Base-by-base conservation (phyloP, 1,140 invertebrate species). In the Hestina assimilis region DNA sequence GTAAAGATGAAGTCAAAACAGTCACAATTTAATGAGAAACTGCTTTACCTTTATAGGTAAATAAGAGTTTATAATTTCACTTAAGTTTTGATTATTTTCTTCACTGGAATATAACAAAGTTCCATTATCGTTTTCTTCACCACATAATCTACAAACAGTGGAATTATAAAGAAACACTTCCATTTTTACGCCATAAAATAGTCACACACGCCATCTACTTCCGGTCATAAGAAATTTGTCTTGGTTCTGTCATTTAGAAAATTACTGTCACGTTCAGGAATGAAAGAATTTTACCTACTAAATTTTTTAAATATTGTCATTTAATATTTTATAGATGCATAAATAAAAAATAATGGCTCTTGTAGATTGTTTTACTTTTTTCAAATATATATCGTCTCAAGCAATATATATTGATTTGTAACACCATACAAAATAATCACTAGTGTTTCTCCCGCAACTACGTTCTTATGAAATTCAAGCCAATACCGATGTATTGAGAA, bases 61-160 rank as follows among this genome's bases (percentile, higher is more conserved):
- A 89, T 93, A 94, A 51, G 89, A 90, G 83, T 94, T 94, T 28
- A 94, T 89, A 67, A 93, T 83, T 38, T 89, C 81, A 79, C 90
- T 89, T 79, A 94, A 89, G 87, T 91, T 91, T 45, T 87, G 78
- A 72, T 90, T 91, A 75, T 91, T 90, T 66, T 90, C 86, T 46
- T 91, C 89, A 60, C 71, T 66, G 4, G 78, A 75, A 83, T 91
- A 94, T 69, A 94, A 83, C 66, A 91, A 87, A 55, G 91, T 92
- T 57, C 92, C 93, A 72, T 92, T 93, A 63, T 90, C 87, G 89
- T 93, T 94, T 83, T 93, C 89, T 84, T 93, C 91, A 5, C 90
- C 92, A 89, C 93, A 94, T 80, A 94, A 90, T 88, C 93, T 90
- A 89, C 93, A 94, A 88, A 93, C 89, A 58, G 89, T 90, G 59